Evolutionary conservation across 2,888 invertebrate genomes (phyloP).

Genomic region (Hetaerina titia): DNA sequence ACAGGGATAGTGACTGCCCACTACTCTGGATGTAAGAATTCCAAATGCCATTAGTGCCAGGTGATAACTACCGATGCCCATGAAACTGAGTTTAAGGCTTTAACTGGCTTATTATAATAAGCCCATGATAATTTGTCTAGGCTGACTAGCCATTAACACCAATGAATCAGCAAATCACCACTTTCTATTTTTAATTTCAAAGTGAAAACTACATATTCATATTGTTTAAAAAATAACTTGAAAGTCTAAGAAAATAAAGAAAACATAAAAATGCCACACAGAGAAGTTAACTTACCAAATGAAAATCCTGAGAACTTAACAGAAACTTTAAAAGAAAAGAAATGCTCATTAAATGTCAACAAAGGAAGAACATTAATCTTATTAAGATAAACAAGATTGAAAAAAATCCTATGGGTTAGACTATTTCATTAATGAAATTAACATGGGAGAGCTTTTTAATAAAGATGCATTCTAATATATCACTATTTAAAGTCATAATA

Average conservation of each 20-base stretch:
- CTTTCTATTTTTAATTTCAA: neutral
- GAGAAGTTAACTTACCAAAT: slow-evolving; percentile 72
- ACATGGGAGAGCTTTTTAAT: neutral
- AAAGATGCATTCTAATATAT: neutral
- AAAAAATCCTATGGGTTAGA: neutral
- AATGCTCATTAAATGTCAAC: slow-evolving; percentile 65
- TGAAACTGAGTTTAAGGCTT: no score
- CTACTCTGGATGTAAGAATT: no score
- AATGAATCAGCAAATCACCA: neutral
- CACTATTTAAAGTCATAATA: neutral
- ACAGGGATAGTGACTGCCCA: no score
- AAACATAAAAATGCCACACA: slow-evolving; percentile 58
- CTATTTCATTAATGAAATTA: neutral
- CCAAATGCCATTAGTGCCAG: no score
- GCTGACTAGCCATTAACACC: neutral
- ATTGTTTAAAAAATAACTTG: neutral
- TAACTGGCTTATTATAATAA: neutral
- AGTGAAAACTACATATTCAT: neutral
- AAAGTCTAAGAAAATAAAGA: neutral
- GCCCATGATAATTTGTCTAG: neutral
- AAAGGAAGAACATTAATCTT: neutral
- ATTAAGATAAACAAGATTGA: slow-evolving; percentile 2
- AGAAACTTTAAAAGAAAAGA: slow-evolving; percentile 72
- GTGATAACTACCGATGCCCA: no score
- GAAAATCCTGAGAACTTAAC: slow-evolving; percentile 73